These are phyloP conservation scores for Drosophila prostipennis DNA, from an alignment of 2,888 invertebrate genomes.

Conservation along the genomic window DNA sequence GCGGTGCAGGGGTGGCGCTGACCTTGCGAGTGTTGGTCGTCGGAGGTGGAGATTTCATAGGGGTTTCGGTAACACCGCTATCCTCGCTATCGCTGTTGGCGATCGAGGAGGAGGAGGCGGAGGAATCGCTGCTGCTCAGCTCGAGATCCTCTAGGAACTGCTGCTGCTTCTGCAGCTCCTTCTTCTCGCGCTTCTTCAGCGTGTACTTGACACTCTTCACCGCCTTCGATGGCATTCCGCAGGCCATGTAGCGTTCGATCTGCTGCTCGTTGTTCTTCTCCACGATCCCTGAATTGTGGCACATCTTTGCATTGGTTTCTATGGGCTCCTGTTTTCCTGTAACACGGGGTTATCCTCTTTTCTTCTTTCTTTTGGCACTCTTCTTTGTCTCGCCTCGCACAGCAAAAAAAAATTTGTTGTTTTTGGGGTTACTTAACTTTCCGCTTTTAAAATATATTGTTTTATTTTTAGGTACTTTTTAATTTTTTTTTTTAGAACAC, in stretches of 20 bases:
- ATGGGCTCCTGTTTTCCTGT: background rate
- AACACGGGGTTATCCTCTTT: background rate
- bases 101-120: conserved; percentile 6
- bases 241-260: conserved; percentile 81
- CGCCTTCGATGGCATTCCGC: conserved; percentile 83
- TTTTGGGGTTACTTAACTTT: conserved; percentile 18
- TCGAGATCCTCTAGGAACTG: conserved; percentile 32
- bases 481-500: background rate
- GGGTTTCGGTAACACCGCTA: conserved; percentile 42
- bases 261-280: conserved; percentile 77
- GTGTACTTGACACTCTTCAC: conserved; percentile 80
- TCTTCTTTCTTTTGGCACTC: conserved; percentile 9
- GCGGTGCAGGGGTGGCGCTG: conserved; percentile 2
- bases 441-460: background rate
- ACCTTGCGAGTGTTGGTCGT: conserved; percentile 11
- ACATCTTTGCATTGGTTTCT: conserved; percentile 78
- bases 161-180: conserved; percentile 46
- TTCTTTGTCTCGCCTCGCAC: conserved; percentile 28
- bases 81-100: conserved; percentile 46
- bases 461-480: background rate
- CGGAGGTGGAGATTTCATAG: background rate
- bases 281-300: conserved; percentile 80
- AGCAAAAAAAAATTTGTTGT: conserved; percentile 13
- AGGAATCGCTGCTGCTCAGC: conserved; percentile 26
- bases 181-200: conserved; percentile 74